Percentiles rank a stretch among this genome's conserved stretches.
Conservation (phyloP, 2,888 invertebrate species). For the Philhelius pedissequus region DNA sequence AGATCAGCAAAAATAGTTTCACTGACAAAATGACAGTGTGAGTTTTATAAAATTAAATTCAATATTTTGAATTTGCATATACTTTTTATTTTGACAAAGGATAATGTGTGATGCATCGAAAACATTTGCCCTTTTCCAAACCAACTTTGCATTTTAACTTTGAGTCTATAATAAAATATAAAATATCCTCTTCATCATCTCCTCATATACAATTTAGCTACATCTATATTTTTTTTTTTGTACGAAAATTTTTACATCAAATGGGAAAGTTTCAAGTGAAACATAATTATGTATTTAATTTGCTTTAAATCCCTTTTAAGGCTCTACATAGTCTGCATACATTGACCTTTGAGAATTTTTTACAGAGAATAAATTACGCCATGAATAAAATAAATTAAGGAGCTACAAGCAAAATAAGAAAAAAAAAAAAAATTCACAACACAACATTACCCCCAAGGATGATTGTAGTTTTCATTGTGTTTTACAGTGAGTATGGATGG, state of each 20-base stretch:
- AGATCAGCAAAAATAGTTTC: background rate
- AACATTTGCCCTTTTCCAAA: background rate
- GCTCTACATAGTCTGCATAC: background rate
- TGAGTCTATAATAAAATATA: background rate
- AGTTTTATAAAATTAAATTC: background rate
- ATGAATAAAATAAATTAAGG: slow-evolving; percentile 4
- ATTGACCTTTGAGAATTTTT: background rate
- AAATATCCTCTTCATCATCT: background rate
- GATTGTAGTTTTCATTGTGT: background rate
- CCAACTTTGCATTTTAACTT: background rate
- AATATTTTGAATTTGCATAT: background rate
- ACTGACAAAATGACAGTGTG: background rate
- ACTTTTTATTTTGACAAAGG: background rate
- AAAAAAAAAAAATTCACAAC: background rate
- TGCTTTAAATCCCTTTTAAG: background rate
- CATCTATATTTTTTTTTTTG: background rate
- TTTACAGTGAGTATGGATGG: background rate
- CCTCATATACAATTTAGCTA: too few species aligned
- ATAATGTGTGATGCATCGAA: background rate
- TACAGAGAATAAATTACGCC: slow-evolving; percentile 1
- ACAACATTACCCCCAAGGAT: background rate
- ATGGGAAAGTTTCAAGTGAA: background rate
- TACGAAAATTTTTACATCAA: background rate
- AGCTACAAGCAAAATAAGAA: background rate
- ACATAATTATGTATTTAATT: background rate